Evolutionary conservation across 2,888 invertebrate genomes (phyloP).

Genomic region (Trissoscelio sp.): DNA sequence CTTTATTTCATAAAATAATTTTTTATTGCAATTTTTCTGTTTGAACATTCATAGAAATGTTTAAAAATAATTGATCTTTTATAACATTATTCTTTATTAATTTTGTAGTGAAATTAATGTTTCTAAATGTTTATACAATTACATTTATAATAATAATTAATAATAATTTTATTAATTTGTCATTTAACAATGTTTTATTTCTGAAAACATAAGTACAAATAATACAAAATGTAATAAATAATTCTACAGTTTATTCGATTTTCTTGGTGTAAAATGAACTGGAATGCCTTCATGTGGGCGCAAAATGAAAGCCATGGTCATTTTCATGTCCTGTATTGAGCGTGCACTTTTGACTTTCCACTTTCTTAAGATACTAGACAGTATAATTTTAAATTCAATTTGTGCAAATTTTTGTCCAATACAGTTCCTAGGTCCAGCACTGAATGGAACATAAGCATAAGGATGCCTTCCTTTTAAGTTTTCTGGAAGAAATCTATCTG

Average conservation of each 20-base stretch:
- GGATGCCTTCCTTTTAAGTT: constrained; percentile 76
- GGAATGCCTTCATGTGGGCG: constrained; percentile 71
- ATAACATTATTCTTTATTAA: too few species aligned
- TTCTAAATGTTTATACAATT: too few species aligned
- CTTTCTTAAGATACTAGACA: constrained; percentile 73
- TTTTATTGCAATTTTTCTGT: too few species aligned
- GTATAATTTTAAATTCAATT: constrained; percentile 74
- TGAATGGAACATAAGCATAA: constrained; percentile 79
- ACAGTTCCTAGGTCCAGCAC: constrained; percentile 79
- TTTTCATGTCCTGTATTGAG: constrained; percentile 69
- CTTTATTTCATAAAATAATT: too few species aligned
- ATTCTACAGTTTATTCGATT: constrained; percentile 1
- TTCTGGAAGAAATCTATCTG: constrained; percentile 83
- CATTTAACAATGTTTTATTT: not conserved
- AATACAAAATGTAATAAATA: constrained; percentile 6
- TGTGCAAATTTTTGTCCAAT: constrained; percentile 77
- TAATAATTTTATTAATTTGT: too few species aligned
- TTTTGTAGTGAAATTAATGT: too few species aligned
- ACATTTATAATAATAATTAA: too few species aligned
- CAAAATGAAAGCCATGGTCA: constrained; percentile 69
- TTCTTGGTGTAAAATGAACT: constrained; percentile 61
- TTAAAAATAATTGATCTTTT: too few species aligned
- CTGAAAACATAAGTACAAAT: not conserved
- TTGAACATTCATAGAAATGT: too few species aligned
- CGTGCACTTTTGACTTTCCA: constrained; percentile 74